Evolutionary conservation across 2,888 invertebrate species (phyloP).

Genomic region (Toxonevra muliebris): DNA sequence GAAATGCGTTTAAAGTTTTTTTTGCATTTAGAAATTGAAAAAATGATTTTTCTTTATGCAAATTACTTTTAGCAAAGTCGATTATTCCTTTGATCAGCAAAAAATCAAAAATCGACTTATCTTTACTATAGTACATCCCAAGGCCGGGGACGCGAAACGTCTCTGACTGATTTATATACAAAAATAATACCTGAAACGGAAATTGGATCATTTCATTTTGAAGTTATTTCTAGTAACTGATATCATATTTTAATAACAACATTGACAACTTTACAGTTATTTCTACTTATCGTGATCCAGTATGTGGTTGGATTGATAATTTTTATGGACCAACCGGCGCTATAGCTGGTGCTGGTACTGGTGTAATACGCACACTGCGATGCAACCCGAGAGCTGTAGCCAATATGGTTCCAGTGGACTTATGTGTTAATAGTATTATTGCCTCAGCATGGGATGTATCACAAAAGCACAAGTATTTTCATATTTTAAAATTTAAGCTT

Average conservation of each 20-base stretch:
- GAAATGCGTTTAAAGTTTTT: too few relatives aligned
- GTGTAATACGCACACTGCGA: constrained; percentile 75
- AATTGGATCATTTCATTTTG: not conserved
- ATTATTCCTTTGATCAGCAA: too few relatives aligned
- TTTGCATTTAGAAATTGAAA: too few relatives aligned
- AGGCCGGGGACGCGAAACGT: not conserved
- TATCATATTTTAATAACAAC: not conserved
- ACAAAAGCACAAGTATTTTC: constrained; percentile 59
- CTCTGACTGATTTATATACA: not conserved
- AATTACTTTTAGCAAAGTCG: too few relatives aligned
- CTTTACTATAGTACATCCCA: too few relatives aligned
- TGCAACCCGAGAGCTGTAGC: constrained; percentile 75
- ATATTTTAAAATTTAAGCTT: not conserved
- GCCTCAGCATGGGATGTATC: constrained; percentile 79
- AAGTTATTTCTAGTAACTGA: too few relatives aligned
- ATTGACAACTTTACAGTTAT: constrained; percentile 65
- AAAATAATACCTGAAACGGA: not conserved
- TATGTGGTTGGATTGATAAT: constrained; percentile 90
- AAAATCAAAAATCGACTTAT: too few relatives aligned
- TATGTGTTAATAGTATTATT: constrained; percentile 84
- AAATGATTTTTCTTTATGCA: too few relatives aligned
- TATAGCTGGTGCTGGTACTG: constrained; percentile 79
- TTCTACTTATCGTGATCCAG: constrained; percentile 77
- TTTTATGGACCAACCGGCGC: constrained; percentile 87
- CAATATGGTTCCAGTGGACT: constrained; percentile 81